Evolutionary conservation across 2,888 invertebrate species (phyloP), one percentile per base, ranked within the genome.

Genomic region (Chesias legatella): DNA sequence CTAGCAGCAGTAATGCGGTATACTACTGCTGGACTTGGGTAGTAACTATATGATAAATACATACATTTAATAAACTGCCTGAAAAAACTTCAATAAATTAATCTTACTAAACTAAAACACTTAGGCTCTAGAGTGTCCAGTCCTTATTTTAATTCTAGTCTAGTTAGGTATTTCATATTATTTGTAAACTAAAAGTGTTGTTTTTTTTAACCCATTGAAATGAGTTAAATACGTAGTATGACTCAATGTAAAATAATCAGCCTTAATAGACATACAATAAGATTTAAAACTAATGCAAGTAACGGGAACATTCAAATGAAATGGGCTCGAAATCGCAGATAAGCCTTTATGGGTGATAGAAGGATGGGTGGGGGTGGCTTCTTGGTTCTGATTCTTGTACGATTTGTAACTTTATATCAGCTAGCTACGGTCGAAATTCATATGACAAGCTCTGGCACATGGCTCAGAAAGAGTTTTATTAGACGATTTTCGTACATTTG

Each of bases 321-420:
- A 84, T 83, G 82, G 80, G 75, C 74, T 73, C 73, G 80, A 84
- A 82, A 80, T 81, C 75, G 73, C 69, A 79, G 80, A 83, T 83
- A 83, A 70, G 71, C 76, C 72, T 77, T 71, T 78, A 77, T 73
- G 72, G 71, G 70, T 64, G 74, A 73, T 75, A 79, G 70, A 57
- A 56, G 62, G 45, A 35, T 41, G 53, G 58, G 57, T 28, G 48
- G 43, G n/a, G 49, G 44, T 57, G 53, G 45, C 48, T 54, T 56
- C 55, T 49, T 56, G 37, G 7, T 34, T n/a, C 43, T 41, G 43
- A 53, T 34, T 33, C 37, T 34, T 22, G 23, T 0, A 31, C 20
- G 35, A 45, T 36, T 33, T 40, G 26, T 17, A 41, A 9, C 38
- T 32, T 21, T 42, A 47, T 29, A n/a, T 35, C 28, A 8, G 7